Evolutionary conservation across 2,888 invertebrate species (phyloP).

Genomic region (Aspidiotus rigidus): DNA sequence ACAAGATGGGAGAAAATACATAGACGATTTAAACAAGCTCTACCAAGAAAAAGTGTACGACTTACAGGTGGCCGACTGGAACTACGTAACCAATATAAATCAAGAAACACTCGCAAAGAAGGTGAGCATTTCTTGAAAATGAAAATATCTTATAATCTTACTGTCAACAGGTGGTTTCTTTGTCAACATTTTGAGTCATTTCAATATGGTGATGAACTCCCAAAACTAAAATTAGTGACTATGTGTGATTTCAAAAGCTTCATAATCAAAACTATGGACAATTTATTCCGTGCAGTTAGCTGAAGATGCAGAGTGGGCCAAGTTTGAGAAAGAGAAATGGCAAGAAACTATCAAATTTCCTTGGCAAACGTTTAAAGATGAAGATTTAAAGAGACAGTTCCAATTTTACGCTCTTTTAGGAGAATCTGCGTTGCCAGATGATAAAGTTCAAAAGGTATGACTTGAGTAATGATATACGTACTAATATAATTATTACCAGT

Average conservation of each 20-base stretch:
- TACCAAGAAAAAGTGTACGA: slow-evolving; percentile 52
- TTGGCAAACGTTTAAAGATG: slow-evolving; percentile 64
- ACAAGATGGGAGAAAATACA: slow-evolving; percentile 38
- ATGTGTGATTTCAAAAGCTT: not conserved
- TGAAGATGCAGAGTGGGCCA: slow-evolving; percentile 42
- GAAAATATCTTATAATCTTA: too few species aligned
- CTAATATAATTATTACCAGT: too few species aligned
- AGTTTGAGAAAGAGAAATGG: slow-evolving; percentile 56
- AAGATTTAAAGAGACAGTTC: slow-evolving; percentile 62
- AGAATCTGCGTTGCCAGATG: slow-evolving; percentile 60
- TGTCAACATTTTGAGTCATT: not conserved
- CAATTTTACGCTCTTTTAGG: slow-evolving; percentile 62
- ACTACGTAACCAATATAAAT: slow-evolving; percentile 65
- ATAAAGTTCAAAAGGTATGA: slow-evolving; percentile 44
- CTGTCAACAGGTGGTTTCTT: too few species aligned
- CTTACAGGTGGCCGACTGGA: slow-evolving; percentile 58
- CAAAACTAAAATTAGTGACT: not conserved
- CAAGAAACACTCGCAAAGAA: slow-evolving; percentile 56
- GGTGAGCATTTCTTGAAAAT: slow-evolving; percentile 40
- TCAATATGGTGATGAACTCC: not conserved
- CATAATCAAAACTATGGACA: not conserved
- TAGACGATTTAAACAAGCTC: slow-evolving; percentile 54
- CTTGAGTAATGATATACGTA: too few species aligned
- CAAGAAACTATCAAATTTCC: slow-evolving; percentile 57
- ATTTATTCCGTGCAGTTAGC: not conserved